Evolutionary conservation across 2,888 invertebrate genomes (phyloP).

Genomic region (Melanotus villosus): DNA sequence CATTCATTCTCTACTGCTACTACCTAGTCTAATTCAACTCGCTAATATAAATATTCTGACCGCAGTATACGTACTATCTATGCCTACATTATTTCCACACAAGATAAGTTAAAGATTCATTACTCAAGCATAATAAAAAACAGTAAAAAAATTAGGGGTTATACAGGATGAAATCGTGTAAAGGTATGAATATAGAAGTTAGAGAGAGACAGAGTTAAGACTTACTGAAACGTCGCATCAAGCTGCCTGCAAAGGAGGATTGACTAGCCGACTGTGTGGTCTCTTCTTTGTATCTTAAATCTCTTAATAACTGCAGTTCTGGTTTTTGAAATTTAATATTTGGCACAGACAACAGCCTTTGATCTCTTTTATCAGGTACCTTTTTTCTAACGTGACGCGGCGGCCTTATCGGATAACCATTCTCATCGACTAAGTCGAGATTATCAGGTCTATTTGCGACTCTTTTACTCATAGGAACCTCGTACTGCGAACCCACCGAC

Average conservation of each 20-base stretch:
- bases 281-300: constrained; percentile 72
- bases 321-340: constrained; percentile 77
- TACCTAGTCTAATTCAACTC: constrained; percentile 25
- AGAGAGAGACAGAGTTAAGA: constrained; percentile 67
- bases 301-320: constrained; percentile 70
- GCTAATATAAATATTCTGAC: constrained; percentile 32
- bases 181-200: constrained; percentile 21
- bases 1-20: constrained; percentile 50
- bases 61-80: constrained; percentile 24
- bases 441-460: constrained; percentile 74
- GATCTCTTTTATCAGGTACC: constrained; percentile 72
- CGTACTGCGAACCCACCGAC: constrained; percentile 59
- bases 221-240: constrained; percentile 93
- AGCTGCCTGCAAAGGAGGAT: constrained; percentile 79
- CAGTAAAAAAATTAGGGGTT: background rate
- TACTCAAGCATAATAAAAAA: constrained; percentile 40
- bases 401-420: constrained; percentile 72
- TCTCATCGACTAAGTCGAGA: constrained; percentile 73
- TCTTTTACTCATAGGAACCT: constrained; percentile 50
- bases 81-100: constrained; percentile 30
- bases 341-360: constrained; percentile 82
- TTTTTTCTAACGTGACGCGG: constrained; percentile 71
- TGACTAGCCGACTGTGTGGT: constrained; percentile 56
- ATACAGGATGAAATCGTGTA: constrained; percentile 20
- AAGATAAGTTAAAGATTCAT: constrained; percentile 25